These are phyloP conservation scores for Microcebus jonahi DNA, from an alignment of 2,113 vertebrate genomes.

Conservation along the genomic window DNA sequence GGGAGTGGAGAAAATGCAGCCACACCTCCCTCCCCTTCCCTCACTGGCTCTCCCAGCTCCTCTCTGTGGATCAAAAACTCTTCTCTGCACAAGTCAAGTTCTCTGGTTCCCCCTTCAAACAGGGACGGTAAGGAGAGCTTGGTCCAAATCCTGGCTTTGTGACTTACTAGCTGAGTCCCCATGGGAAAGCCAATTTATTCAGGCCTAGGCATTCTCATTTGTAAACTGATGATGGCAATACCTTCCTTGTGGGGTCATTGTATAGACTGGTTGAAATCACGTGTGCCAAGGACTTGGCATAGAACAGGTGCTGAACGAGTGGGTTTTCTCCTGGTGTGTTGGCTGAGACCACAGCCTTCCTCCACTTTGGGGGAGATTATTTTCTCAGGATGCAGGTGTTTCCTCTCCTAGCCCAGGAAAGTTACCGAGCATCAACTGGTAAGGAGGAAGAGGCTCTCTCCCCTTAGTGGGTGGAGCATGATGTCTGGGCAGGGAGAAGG, in stretches of 20 bases:
- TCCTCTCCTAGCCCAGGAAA: background rate
- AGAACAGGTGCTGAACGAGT: background rate
- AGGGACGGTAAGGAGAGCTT: background rate
- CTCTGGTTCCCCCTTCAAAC: background rate
- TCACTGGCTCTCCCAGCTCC: background rate
- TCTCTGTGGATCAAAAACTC: background rate
- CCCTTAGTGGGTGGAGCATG: background rate
- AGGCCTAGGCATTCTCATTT: background rate
- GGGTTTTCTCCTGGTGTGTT: background rate
- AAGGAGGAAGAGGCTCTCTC: background rate
- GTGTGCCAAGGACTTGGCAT: too few species aligned
- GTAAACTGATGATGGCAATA: background rate
- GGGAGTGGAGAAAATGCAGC: background rate
- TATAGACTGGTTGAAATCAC: background rate
- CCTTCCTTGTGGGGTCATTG: background rate
- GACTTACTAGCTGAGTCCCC: background rate
- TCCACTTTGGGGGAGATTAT: background rate
- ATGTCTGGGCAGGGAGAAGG: background rate
- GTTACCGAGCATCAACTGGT: background rate
- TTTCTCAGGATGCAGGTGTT: background rate
- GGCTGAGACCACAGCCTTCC: background rate
- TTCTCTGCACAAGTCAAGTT: background rate
- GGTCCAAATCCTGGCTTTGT: background rate
- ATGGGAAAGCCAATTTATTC: background rate
- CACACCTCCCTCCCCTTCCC: too few species aligned